A percentile compares a stretch with the other conserved stretches of the same genome.
Conservation (phyloP, 2,888 invertebrate species). For the Hetaerina titia region DNA sequence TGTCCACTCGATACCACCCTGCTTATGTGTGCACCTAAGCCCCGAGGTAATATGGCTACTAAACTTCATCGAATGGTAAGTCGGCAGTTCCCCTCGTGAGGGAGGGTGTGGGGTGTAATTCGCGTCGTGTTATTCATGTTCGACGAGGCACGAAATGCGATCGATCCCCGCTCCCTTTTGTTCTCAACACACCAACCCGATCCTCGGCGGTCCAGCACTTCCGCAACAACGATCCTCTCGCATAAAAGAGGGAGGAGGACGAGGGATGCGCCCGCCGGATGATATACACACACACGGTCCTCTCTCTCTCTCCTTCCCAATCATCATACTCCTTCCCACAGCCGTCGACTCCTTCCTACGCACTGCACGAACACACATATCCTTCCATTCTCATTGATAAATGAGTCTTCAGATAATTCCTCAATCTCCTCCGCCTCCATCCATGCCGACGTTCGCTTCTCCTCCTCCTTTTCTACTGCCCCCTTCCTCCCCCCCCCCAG, state of each 20-base stretch:
- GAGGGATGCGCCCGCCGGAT: too few species aligned
- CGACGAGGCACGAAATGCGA: not conserved
- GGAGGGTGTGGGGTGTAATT: not conserved
- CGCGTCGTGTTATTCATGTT: not conserved
- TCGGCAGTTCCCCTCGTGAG: not conserved
- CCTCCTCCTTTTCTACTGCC: not conserved
- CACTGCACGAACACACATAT: slow-evolving; percentile 19
- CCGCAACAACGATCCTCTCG: too few species aligned
- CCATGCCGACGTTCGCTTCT: not conserved
- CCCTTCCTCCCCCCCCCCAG: not conserved
- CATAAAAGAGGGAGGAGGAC: too few species aligned
- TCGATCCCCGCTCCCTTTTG: not conserved
- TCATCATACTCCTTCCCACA: not conserved
- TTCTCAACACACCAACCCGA: not conserved
- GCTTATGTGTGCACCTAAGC: too few species aligned
- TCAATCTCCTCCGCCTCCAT: slow-evolving; percentile 49
- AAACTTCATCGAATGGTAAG: not conserved
- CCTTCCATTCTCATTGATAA: slow-evolving; percentile 64
- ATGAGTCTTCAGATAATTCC: slow-evolving; percentile 66
- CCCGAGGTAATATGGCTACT: not conserved
- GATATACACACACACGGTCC: not conserved
- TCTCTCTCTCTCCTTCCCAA: not conserved
- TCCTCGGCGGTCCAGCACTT: not conserved
- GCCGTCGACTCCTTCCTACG: slow-evolving; percentile 32
- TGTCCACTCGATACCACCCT: too few species aligned